These are phyloP conservation scores for Alethe castanea DNA, from an alignment of 2,113 vertebrate genomes.

Conservation along the genomic window DNA sequence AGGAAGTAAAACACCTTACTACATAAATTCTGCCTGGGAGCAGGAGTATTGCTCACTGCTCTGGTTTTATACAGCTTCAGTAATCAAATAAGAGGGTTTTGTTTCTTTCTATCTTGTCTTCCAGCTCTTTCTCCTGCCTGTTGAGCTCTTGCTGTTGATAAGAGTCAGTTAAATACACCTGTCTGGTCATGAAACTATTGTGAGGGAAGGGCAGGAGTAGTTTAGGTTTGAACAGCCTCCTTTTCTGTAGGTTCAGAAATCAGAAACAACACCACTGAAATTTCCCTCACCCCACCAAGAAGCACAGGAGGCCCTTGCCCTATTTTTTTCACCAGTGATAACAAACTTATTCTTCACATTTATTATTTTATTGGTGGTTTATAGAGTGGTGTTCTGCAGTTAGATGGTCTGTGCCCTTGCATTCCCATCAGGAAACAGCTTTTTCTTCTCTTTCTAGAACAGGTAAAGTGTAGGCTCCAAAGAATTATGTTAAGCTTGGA, in stretches of 20 bases:
- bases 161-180: background rate
- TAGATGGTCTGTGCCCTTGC: background rate
- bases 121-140: background rate
- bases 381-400: background rate
- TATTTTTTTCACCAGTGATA: background rate
- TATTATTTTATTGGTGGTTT: background rate
- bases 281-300: background rate
- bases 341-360: background rate
- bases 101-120: background rate
- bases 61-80: background rate
- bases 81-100: background rate
- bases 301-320: background rate
- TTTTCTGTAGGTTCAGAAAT: background rate
- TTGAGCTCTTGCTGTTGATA: background rate
- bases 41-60: background rate
- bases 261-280: background rate
- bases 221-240: background rate
- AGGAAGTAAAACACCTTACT: background rate
- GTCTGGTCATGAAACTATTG: background rate
- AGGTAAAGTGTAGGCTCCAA: background rate
- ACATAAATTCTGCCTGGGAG: background rate
- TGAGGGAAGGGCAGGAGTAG: background rate
- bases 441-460: background rate
- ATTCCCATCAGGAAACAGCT: background rate
- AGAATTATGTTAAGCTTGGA: background rate